Evolutionary conservation across 2,888 invertebrate genomes (phyloP), one percentile per base, ranked within the genome.

Genomic region (Hypercompe scribonia): DNA sequence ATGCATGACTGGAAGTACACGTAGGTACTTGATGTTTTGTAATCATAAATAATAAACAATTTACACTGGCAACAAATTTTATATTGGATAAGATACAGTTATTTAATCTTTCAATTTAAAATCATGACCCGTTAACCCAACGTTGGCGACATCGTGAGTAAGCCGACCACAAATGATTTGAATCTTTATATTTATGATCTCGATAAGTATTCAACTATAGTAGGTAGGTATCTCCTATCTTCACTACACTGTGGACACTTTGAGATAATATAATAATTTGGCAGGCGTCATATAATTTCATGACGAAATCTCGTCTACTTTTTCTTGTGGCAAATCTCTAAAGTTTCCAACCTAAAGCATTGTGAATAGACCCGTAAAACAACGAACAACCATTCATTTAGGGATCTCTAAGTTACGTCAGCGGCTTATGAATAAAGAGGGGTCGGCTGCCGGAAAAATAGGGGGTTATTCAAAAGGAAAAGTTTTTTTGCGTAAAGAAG

Each of bases 331-430:
- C 87, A 93, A 95, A 95, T 94, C 94, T 91, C 90, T 89, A 90
- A 93, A 92, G 90, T 94, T 93, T 90, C 89, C 91, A 92, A 91
- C 89, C 92, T 91, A 92, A 95, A 91, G 89, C 93, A 92, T 92
- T 93, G 94, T 92, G 92, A 93, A 94, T 93, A 94, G 94, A 93
- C 91, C 93, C 94, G 94, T 95, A 95, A 95, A 95, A 95, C 94
- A 95, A 94, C 92, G 93, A 95, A 95, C 94, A 94, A 90, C 95
- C 95, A 92, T 95, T 95, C 94, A 95, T 95, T 95, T 94, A 93
- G 91, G 93, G 91, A 90, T 92, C 92, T 93, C 92, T 90, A 91
- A 94, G 94, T 94, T 94, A 92, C 94, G 92, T 93, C 92, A 92
- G 91, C 85, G 91, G 92, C 93, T 94, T 94, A 94, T 95, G 94